Evolutionary conservation across 2,113 vertebrate species (phyloP).

Genomic region (Colistium nudipinnis): DNA sequence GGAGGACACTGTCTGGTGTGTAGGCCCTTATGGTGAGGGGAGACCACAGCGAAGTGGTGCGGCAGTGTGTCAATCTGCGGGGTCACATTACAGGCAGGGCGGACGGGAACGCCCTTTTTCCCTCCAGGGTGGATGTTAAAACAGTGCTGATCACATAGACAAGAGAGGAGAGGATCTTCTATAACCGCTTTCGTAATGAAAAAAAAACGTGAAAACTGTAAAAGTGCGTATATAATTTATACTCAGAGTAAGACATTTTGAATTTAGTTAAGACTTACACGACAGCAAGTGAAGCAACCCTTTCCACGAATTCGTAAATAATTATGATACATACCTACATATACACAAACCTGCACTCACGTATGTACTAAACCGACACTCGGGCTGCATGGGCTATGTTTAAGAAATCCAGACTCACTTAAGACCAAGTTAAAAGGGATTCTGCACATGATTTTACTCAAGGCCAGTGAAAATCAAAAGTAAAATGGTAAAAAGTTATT

Average conservation of each 20-base stretch:
- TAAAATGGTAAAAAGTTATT: neutral
- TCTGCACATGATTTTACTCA: conserved; percentile 8
- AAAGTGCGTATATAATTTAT: conserved; percentile 75
- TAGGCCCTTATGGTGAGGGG: conserved; percentile 26
- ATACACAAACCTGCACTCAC: neutral
- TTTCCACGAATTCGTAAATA: conserved; percentile 1
- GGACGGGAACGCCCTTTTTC: conserved; percentile 32
- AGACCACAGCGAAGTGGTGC: conserved; percentile 26
- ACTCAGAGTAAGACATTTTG: conserved; percentile 72
- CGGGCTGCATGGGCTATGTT: too few relatives aligned
- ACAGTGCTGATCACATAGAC: conserved; percentile 30
- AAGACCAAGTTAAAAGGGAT: conserved; percentile 1
- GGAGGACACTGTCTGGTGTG: conserved; percentile 38
- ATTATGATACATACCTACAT: neutral
- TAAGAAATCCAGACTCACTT: neutral
- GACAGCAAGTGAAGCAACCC: conserved; percentile 38
- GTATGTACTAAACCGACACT: too few relatives aligned
- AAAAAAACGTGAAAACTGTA: conserved; percentile 38
- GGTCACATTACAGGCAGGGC: conserved; percentile 39
- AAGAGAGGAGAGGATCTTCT: conserved; percentile 31
- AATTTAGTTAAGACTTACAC: conserved; percentile 76
- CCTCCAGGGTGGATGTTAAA: conserved; percentile 30
- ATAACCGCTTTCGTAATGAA: conserved; percentile 15
- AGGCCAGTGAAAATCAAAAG: conserved; percentile 7
- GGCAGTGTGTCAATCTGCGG: conserved; percentile 26